Evolutionary conservation across 2,888 invertebrate genomes (phyloP).

Genomic region (Agonum fuliginosum): DNA sequence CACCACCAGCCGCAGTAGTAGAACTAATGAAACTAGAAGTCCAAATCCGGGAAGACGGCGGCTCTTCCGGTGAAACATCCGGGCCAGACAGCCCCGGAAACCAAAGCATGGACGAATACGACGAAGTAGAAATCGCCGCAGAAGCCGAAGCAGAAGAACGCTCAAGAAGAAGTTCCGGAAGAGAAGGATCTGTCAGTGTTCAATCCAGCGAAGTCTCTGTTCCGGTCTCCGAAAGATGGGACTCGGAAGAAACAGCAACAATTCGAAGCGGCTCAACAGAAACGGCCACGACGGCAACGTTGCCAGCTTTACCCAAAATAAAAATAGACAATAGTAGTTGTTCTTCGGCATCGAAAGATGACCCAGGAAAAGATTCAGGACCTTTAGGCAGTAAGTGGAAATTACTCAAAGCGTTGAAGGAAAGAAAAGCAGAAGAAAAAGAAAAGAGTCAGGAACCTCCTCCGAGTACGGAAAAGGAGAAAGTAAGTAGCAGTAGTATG

Average conservation of each 20-base stretch:
- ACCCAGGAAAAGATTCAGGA: constrained; percentile 70
- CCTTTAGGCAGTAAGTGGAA: constrained; percentile 92
- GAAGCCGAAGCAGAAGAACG: constrained; percentile 72
- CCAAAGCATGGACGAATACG: constrained; percentile 82
- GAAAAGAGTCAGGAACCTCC: constrained; percentile 79
- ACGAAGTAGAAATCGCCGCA: constrained; percentile 79
- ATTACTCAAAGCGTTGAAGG: constrained; percentile 90
- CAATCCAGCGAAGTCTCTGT: constrained; percentile 71
- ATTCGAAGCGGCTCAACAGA: constrained; percentile 69
- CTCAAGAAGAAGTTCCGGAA: constrained; percentile 71
- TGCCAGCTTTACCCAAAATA: constrained; percentile 72
- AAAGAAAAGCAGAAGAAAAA: constrained; percentile 91
- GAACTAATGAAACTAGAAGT: constrained; percentile 63
- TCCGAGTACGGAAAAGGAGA: constrained; percentile 80
- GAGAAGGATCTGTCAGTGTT: constrained; percentile 72
- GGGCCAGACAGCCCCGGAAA: constrained; percentile 89
- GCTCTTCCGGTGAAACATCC: constrained; percentile 90
- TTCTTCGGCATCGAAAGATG: constrained; percentile 68
- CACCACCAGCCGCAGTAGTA: constrained; percentile 65
- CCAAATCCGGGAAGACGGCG: constrained; percentile 74
- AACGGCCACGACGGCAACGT: constrained; percentile 68
- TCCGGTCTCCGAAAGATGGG: constrained; percentile 70
- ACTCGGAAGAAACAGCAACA: constrained; percentile 70
- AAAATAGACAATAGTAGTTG: constrained; percentile 73
- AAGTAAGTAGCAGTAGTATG: constrained; percentile 83